A percentile compares a stretch with the other conserved stretches of the same genome.
phyloP scores from a whole-genome alignment of 2,113 vertebrate genomes.

The Labeo rohita region DNA sequence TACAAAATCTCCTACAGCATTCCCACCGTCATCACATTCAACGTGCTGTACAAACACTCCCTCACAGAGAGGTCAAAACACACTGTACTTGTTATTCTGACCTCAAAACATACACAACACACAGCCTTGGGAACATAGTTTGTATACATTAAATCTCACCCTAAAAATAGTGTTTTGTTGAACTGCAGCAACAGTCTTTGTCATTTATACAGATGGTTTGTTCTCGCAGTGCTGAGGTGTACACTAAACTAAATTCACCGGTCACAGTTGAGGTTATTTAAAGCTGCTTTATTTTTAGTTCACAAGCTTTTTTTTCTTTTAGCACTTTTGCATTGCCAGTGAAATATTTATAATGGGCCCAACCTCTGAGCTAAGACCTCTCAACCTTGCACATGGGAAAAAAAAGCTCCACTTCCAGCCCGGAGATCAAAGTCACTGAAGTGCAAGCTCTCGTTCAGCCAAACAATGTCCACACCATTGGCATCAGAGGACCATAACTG shows the following conservation, averaged over 20 bases:
- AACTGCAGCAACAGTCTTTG: neutral
- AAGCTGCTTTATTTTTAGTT: constrained; percentile 54
- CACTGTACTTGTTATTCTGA: constrained; percentile 18
- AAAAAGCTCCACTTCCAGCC: constrained; percentile 50
- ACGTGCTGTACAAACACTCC: constrained; percentile 1
- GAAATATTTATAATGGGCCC: constrained; percentile 40
- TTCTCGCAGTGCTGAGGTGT: constrained; percentile 27
- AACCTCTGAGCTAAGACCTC: constrained; percentile 45
- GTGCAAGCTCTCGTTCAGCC: constrained; percentile 59
- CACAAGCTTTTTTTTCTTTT: constrained; percentile 18
- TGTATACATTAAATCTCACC: constrained; percentile 38
- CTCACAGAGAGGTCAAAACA: constrained; percentile 17
- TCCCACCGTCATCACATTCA: constrained; percentile 49
- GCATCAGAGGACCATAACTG: constrained; percentile 42
- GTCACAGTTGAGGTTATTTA: constrained; percentile 55
- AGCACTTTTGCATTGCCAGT: constrained; percentile 37
- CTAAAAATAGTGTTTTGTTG: constrained; percentile 39
- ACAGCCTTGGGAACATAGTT: constrained; percentile 11
- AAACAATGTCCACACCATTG: constrained; percentile 58
- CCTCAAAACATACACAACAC: constrained; percentile 23
- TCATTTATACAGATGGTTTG: constrained; percentile 38
- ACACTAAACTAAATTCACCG: constrained; percentile 43
- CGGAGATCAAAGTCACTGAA: constrained; percentile 51
- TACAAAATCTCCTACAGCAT: constrained; percentile 26
- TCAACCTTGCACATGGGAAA: constrained; percentile 44